Conservation (phyloP, 2,888 invertebrate genomes). For the Lepidochrysops patricia region DNA sequence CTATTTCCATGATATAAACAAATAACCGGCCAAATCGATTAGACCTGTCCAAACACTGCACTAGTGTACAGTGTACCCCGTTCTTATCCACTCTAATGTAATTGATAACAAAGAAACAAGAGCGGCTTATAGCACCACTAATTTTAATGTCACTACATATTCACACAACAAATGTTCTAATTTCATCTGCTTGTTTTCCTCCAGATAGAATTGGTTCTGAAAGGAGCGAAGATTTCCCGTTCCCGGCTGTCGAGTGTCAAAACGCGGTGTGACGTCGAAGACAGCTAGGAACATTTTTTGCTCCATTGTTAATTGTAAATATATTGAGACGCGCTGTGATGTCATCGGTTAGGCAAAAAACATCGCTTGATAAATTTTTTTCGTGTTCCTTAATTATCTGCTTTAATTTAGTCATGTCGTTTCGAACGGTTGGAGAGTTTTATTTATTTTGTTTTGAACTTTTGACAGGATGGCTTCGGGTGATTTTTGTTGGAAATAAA, state of each 20-base stretch:
- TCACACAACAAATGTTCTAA: no score
- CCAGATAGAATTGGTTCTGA: no score
- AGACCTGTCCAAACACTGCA: not conserved
- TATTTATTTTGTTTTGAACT: not conserved
- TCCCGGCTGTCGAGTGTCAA: no score
- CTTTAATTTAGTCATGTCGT: constrained; percentile 1
- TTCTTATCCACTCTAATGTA: no score
- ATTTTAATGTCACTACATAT: no score
- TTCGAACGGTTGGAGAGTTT: not conserved
- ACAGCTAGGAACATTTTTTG: not conserved
- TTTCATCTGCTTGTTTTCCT: no score
- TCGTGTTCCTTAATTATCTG: not conserved
- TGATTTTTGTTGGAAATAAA: not conserved
- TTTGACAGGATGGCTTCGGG: not conserved
- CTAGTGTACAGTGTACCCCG: no score
- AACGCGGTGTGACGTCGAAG: not conserved
- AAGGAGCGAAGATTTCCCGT: no score
- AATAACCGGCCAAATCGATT: not conserved
- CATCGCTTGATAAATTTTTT: not conserved
- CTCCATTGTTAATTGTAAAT: constrained; percentile 5
- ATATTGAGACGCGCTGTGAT: not conserved
- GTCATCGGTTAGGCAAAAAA: not conserved
- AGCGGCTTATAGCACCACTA: no score
- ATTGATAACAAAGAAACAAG: no score
- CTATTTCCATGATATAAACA: not conserved